A percentile compares a stretch with the other conserved stretches of the same genome.
These are phyloP conservation scores for Catocala fraxini DNA, from an alignment of 2,888 invertebrate genomes.

Conservation along the genomic window DNA sequence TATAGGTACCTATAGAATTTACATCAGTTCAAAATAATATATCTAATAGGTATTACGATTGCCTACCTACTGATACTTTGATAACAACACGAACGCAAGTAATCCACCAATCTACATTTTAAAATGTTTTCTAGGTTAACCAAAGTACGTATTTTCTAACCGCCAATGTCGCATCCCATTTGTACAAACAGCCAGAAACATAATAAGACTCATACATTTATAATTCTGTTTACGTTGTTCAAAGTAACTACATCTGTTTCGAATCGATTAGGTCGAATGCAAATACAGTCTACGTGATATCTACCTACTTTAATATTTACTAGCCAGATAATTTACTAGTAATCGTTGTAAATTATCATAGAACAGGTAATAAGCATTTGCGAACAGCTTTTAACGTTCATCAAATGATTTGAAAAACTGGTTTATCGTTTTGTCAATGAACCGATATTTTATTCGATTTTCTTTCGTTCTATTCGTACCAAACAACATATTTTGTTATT, in stretches of 20 bases:
- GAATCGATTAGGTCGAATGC: conserved; percentile 49
- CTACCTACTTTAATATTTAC: conserved; percentile 10
- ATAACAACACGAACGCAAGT: background rate
- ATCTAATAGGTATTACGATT: too few relatives aligned
- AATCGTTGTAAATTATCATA: conserved; percentile 2
- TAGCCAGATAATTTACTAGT: conserved; percentile 7
- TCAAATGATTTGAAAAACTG: background rate
- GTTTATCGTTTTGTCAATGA: conserved; percentile 19
- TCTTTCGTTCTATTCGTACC: background rate
- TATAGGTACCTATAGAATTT: too few relatives aligned
- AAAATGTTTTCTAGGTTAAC: conserved; percentile 26
- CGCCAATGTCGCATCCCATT: conserved; percentile 42
- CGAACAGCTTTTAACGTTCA: background rate
- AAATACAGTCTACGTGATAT: conserved; percentile 23
- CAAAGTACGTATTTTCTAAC: conserved; percentile 20
- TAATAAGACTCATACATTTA: conserved; percentile 40
- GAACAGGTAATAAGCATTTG: background rate
- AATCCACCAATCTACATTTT: conserved; percentile 2
- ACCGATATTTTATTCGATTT: conserved; percentile 3
- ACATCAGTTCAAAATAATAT: too few relatives aligned
- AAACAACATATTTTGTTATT: conserved; percentile 9
- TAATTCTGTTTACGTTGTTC: conserved; percentile 49
- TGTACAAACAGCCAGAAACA: conserved; percentile 45
- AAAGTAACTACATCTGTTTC: conserved; percentile 45
- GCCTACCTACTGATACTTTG: too few relatives aligned